Evolutionary conservation across 1,140 invertebrate genomes (phyloP).

Genomic region (Probaryconus sp.): DNA sequence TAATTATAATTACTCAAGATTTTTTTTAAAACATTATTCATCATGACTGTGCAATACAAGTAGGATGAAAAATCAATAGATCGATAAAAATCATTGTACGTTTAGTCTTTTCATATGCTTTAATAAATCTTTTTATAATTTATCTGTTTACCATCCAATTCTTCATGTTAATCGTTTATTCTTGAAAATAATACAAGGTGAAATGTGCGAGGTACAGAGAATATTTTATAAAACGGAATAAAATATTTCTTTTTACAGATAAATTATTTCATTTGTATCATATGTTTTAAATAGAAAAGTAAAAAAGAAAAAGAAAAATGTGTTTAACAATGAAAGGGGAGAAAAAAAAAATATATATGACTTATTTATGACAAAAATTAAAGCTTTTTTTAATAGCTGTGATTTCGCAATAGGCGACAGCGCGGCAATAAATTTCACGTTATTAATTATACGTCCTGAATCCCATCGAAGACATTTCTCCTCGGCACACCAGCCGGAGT

Average conservation of each 20-base stretch:
- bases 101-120: conserved; percentile 19
- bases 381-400: too few species aligned
- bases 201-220: conserved; percentile 8
- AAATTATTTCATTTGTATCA: too few species aligned
- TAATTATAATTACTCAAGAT: too few species aligned
- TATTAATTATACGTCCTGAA: too few species aligned
- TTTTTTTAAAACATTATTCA: conserved; percentile 4
- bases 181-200: conserved; percentile 50
- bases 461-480: not conserved
- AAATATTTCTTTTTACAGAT: too few species aligned
- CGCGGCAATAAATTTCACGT: too few species aligned
- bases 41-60: conserved; percentile 19
- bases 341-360: too few species aligned
- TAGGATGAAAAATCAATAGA: conserved; percentile 1
- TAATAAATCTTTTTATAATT: conserved; percentile 37
- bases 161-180: conserved; percentile 27
- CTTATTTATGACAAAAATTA: too few species aligned
- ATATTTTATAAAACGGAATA: conserved; percentile 31
- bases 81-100: conserved; percentile 35
- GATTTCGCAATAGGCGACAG: too few species aligned
- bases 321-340: too few species aligned
- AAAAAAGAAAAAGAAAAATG: too few species aligned
- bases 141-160: conserved; percentile 35
- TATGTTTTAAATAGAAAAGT: too few species aligned
- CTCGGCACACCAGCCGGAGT: conserved; percentile 9